Conservation (phyloP, 2,888 invertebrate genomes). For the Ommatoiulus sabulosus region DNA sequence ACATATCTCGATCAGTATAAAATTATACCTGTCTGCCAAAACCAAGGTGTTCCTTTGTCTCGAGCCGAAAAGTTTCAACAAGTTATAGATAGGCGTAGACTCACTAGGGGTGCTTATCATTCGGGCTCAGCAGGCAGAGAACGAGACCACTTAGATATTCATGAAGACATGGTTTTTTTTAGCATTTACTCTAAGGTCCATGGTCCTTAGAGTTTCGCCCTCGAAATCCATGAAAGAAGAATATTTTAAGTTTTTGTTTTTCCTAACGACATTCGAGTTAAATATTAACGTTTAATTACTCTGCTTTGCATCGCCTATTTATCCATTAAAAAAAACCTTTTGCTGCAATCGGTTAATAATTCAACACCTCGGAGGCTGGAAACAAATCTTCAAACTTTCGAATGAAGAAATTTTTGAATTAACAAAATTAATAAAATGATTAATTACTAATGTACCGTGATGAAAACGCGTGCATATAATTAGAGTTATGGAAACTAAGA, state of each 20-base stretch:
- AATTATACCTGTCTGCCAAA: conserved; percentile 28
- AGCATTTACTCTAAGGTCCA: neutral
- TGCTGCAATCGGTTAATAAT: conserved; percentile 21
- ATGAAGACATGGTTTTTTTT: conserved; percentile 16
- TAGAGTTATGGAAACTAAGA: neutral
- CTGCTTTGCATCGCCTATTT: conserved; percentile 10
- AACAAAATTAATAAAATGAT: conserved; percentile 16
- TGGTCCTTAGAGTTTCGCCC: neutral
- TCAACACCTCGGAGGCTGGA: conserved; percentile 12
- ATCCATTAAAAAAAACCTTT: neutral
- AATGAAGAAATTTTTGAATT: neutral
- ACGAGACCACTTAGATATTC: conserved; percentile 10
- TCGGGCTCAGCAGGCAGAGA: conserved; percentile 20
- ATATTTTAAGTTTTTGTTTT: neutral
- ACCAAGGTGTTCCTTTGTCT: conserved; percentile 34
- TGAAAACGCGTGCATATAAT: neutral
- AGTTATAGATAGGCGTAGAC: conserved; percentile 34
- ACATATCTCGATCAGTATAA: conserved; percentile 28
- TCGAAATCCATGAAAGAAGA: neutral
- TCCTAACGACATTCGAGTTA: neutral
- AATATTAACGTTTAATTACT: conserved; percentile 28
- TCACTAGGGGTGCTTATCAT: conserved; percentile 34
- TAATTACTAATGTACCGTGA: neutral
- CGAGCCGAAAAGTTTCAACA: conserved; percentile 13
- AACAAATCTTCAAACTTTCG: conserved; percentile 13